Percentiles rank a stretch among this genome's conserved stretches.
Evolutionary conservation across 2,888 invertebrate genomes (phyloP).

Genomic region (Oligia strigilis): DNA sequence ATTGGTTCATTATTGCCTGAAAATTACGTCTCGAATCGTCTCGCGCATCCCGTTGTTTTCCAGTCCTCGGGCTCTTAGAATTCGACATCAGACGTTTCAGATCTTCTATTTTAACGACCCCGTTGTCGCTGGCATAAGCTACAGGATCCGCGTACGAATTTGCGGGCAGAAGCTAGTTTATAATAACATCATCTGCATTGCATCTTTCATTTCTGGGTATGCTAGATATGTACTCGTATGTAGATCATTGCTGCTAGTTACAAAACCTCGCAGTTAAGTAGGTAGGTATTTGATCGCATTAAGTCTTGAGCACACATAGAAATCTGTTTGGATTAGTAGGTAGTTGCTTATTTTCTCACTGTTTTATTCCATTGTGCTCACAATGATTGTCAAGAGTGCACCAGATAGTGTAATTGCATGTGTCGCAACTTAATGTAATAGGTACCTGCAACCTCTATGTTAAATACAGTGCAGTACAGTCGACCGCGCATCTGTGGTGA

Average conservation of each 20-base stretch:
- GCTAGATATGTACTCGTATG: background rate
- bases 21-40: too few relatives aligned
- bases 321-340: conserved; percentile 38
- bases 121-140: too few relatives aligned
- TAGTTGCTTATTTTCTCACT: conserved; percentile 61
- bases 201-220: background rate
- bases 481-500: background rate
- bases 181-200: background rate
- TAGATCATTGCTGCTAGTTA: conserved; percentile 8
- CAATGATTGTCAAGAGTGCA: conserved; percentile 64
- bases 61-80: too few relatives aligned
- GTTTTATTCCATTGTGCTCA: conserved; percentile 61
- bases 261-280: conserved; percentile 11
- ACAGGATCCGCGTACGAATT: too few relatives aligned
- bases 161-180: too few relatives aligned
- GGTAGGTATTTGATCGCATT: background rate
- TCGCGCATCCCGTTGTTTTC: too few relatives aligned
- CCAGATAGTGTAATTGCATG: conserved; percentile 58
- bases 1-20: too few relatives aligned
- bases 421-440: conserved; percentile 48
- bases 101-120: too few relatives aligned
- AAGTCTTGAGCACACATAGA: conserved; percentile 25
- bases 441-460: conserved; percentile 25
- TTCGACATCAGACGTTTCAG: too few relatives aligned
- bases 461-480: conserved; percentile 1